Evolutionary conservation across 2,797 vertebrate species (phyloP), one percentile per base, ranked within the genome.

Genomic region (Echiichthys vipera): DNA sequence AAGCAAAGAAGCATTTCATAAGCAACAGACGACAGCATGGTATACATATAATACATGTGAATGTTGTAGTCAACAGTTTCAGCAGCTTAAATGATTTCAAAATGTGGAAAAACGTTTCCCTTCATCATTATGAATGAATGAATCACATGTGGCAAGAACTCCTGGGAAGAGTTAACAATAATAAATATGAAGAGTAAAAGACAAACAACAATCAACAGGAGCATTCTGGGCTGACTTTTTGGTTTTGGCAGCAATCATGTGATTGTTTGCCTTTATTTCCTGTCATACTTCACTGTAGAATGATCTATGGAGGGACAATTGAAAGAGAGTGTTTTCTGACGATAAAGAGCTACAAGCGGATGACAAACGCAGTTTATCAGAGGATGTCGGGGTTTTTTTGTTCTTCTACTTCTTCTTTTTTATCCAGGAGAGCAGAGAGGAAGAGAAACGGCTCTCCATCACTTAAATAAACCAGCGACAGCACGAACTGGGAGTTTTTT

Each of bases 401-500:
- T n/a, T n/a, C n/a, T 47, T 32, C 76, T 43, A 30, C 50, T 24
- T 27, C 1, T 1, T 36, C 53, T 50, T 47, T 72, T 56, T 62
- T 51, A 78, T 84, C 62, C 49, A 74, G 30, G 14, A 58, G 54
- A 83, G 77, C 25, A 69, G 74, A 75, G 70, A 79, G 64, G 69
- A 80, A 74, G 81, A 65, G 59, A 74, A 75, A 61, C 45, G 62
- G 71, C 70, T 75, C 70, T 85, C 74, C 51, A 63, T 87, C 83
- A 77, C 68, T 55, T 73, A 77, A 91, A 90, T 81, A 88, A 90
- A 86, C 81, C 74, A 75, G 80, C 71, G 67, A 84, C 74, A 85
- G 77, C 57, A 47, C 69, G 70, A 90, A 80, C 18, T 55, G 61
- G 65, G 65, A 77, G 55, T 69, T 69, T 80, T 78, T 77, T 51